These are phyloP conservation scores for Chorisops tibialis DNA, from an alignment of 2,888 invertebrate species.

Conservation along the genomic window DNA sequence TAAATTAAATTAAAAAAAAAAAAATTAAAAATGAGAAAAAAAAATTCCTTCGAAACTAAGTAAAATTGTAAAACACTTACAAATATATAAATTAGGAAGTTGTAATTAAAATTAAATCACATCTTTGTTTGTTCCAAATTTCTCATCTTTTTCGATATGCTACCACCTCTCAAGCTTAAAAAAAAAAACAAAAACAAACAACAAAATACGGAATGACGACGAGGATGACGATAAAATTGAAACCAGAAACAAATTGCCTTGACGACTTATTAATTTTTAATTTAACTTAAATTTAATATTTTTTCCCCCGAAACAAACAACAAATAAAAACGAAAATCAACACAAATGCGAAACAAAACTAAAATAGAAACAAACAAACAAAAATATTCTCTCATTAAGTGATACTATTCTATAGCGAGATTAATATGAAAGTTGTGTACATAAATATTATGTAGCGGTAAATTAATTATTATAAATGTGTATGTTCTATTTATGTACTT, in stretches of 20 bases:
- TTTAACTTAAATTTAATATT: constrained; percentile 15
- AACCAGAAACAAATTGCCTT: constrained; percentile 17
- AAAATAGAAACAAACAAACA: not conserved
- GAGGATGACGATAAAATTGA: constrained; percentile 4
- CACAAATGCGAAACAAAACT: not conserved
- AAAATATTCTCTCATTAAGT: constrained; percentile 13
- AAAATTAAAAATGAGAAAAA: not conserved
- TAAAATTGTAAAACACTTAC: not conserved
- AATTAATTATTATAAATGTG: constrained; percentile 25
- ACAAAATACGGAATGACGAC: not conserved
- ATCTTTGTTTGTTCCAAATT: not conserved
- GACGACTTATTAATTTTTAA: constrained; percentile 26
- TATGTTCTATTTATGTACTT: constrained; percentile 33
- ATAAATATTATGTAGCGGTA: constrained; percentile 28
- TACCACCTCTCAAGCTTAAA: constrained; percentile 15
- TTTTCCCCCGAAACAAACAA: constrained; percentile 6
- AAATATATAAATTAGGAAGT: no score
- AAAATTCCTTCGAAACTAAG: constrained; percentile 16
- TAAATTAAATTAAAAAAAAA: no score
- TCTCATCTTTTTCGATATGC: constrained; percentile 16
- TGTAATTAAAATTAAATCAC: no score
- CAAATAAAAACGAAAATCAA: not conserved
- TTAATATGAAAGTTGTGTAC: constrained; percentile 19
- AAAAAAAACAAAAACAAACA: not conserved
- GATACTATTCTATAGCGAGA: constrained; percentile 13